A percentile compares a stretch with the other conserved stretches of the same genome.
Evolutionary conservation across 2,113 vertebrate genomes (phyloP).

Genomic region (Panurus biarmicus): DNA sequence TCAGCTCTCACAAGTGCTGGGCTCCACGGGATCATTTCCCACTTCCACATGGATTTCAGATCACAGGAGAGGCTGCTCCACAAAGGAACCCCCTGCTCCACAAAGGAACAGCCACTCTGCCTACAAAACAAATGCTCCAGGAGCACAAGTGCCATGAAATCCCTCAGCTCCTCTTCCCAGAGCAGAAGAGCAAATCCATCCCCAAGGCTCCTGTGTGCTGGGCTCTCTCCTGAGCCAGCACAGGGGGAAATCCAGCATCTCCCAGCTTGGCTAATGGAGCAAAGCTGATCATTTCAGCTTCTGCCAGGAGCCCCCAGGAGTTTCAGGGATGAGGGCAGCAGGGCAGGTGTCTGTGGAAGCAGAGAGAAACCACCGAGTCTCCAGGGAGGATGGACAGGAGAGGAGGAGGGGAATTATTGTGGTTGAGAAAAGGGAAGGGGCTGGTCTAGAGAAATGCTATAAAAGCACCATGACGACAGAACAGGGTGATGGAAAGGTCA

Average conservation of each 20-base stretch:
- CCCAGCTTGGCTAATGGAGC: not conserved
- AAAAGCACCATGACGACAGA: constrained; percentile 65
- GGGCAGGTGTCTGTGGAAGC: constrained; percentile 35
- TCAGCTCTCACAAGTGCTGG: not conserved
- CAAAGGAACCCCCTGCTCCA: not conserved
- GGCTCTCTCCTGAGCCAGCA: not conserved
- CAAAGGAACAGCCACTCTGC: not conserved
- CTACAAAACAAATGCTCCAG: not conserved
- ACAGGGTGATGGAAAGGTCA: constrained; percentile 64
- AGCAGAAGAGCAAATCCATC: not conserved
- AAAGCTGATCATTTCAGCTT: not conserved
- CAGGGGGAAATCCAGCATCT: not conserved
- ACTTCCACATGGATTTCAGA: not conserved
- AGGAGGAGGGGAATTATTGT: constrained; percentile 30
- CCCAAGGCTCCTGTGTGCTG: not conserved
- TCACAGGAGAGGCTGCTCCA: not conserved
- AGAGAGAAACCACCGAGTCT: not conserved
- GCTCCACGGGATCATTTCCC: not conserved
- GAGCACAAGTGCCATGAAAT: not conserved
- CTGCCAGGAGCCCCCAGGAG: not conserved
- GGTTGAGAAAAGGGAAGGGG: constrained; percentile 46
- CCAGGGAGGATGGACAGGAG: not conserved
- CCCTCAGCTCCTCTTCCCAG: not conserved
- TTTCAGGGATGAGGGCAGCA: not conserved
- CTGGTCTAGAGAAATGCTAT: constrained; percentile 26